A percentile compares a stretch with the other conserved stretches of the same genome.
Conservation (phyloP, 2,888 invertebrate genomes). For the Eurytoma adleriae region DNA sequence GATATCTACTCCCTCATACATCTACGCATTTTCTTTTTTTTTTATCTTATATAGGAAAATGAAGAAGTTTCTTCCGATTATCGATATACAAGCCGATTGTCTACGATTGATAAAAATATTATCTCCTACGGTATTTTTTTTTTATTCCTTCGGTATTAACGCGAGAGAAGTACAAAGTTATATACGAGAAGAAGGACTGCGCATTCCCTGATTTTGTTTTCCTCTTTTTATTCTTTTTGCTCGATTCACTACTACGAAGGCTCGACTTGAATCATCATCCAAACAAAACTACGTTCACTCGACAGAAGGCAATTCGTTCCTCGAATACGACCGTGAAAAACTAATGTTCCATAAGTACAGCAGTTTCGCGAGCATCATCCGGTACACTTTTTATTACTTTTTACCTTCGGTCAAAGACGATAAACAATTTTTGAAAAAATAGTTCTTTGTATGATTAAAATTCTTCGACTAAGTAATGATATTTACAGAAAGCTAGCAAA, state of each 20-base stretch:
- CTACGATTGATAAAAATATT: conserved; percentile 48
- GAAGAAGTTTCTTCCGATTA: conserved; percentile 36
- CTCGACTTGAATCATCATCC: not conserved
- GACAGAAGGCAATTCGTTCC: conserved; percentile 40
- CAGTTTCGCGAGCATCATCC: conserved; percentile 33
- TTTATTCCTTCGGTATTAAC: not conserved
- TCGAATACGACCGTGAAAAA: conserved; percentile 24
- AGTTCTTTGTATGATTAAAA: conserved; percentile 29
- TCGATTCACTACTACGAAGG: conserved; percentile 1
- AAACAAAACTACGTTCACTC: conserved; percentile 24
- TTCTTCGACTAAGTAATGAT: conserved; percentile 14
- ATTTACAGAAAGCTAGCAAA: conserved; percentile 49
- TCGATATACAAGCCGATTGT: conserved; percentile 43
- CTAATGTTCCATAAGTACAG: conserved; percentile 48
- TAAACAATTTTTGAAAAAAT: conserved; percentile 50
- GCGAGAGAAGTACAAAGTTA: conserved; percentile 18
- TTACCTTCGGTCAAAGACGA: not conserved
- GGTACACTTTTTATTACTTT: conserved; percentile 12
- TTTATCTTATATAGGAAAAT: conserved; percentile 27
- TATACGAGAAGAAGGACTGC: conserved; percentile 18
- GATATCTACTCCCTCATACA: conserved; percentile 24
- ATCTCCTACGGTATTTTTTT: conserved; percentile 9
- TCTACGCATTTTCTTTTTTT: conserved; percentile 12
- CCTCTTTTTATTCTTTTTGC: not conserved
- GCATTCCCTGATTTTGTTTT: conserved; percentile 32